Evolutionary conservation across 2,797 vertebrate genomes (phyloP).

Genomic region (Muraenolepis orangiensis): DNA sequence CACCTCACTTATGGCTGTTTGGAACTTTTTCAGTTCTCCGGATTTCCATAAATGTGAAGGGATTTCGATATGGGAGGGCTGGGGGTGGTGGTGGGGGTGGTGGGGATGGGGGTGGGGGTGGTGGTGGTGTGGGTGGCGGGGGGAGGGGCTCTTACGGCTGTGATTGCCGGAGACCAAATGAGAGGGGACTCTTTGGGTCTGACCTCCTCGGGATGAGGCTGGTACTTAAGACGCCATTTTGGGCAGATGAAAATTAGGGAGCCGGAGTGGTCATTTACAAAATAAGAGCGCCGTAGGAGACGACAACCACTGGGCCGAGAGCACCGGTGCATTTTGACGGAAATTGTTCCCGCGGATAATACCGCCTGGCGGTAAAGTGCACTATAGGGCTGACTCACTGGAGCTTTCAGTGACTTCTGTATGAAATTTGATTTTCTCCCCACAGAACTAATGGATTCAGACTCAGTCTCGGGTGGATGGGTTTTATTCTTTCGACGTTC

Average conservation of each 20-base stretch:
- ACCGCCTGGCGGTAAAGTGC: background rate
- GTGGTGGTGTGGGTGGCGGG: too few relatives aligned
- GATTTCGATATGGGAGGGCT: too few relatives aligned
- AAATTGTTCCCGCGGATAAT: background rate
- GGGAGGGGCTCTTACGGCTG: slow-evolving; percentile 28
- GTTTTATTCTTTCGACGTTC: background rate
- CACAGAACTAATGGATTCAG: background rate
- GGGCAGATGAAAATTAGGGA: slow-evolving; percentile 47
- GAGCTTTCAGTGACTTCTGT: background rate
- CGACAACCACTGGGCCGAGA: too few relatives aligned
- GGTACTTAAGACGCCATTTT: slow-evolving; percentile 45
- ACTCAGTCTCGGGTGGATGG: background rate
- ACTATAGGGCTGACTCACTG: background rate
- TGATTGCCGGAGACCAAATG: slow-evolving; percentile 55
- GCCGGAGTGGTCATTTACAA: slow-evolving; percentile 38
- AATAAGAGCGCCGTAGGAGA: background rate
- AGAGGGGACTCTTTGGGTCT: slow-evolving; percentile 11
- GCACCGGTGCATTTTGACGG: background rate
- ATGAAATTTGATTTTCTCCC: background rate
- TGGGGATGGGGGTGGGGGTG: slow-evolving; percentile 33
- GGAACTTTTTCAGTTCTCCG: too few relatives aligned
- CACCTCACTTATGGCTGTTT: too few relatives aligned
- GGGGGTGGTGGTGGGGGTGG: too few relatives aligned
- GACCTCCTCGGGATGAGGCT: slow-evolving; percentile 23
- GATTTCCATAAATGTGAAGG: too few relatives aligned